phyloP scores from a whole-genome alignment of 2,888 invertebrate genomes.

The Cynaeus angustus region DNA sequence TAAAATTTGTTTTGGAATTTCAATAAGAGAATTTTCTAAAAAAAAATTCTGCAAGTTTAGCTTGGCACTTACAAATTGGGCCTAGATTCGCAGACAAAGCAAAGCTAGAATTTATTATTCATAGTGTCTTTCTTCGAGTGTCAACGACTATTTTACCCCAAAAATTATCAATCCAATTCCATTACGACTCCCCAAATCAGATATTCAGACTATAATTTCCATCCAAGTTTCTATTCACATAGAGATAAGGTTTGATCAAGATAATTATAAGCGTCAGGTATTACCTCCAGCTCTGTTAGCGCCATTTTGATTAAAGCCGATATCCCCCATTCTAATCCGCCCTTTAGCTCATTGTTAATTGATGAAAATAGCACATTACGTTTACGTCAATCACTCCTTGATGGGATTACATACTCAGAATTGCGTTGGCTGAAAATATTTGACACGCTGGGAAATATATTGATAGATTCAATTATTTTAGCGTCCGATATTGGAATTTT shows the following conservation, averaged over 20 bases:
- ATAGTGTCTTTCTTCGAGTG: too few relatives aligned
- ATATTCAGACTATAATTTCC: neutral
- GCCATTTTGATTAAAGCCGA: slow-evolving; percentile 2
- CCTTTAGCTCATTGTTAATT: slow-evolving; percentile 1
- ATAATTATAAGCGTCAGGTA: slow-evolving; percentile 2
- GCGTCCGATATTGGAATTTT: too few relatives aligned
- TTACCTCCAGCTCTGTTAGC: neutral
- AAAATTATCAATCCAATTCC: neutral
- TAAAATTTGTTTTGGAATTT: too few relatives aligned
- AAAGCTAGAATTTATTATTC: too few relatives aligned
- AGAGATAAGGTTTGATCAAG: slow-evolving; percentile 4
- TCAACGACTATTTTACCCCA: too few relatives aligned
- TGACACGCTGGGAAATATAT: neutral
- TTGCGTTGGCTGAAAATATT: neutral
- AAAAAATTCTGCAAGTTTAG: too few relatives aligned
- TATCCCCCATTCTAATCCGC: neutral
- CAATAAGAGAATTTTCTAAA: too few relatives aligned
- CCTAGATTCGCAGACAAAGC: neutral
- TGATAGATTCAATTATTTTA: too few relatives aligned
- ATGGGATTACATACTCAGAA: neutral
- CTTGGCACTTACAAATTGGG: too few relatives aligned
- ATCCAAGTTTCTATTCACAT: neutral
- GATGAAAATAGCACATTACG: slow-evolving; percentile 1
- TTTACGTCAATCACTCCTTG: slow-evolving; percentile 2
- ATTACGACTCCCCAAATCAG: neutral